These are phyloP conservation scores for Entomyzon cyanotis DNA, from an alignment of 2,113 vertebrate species.

Conservation along the genomic window DNA sequence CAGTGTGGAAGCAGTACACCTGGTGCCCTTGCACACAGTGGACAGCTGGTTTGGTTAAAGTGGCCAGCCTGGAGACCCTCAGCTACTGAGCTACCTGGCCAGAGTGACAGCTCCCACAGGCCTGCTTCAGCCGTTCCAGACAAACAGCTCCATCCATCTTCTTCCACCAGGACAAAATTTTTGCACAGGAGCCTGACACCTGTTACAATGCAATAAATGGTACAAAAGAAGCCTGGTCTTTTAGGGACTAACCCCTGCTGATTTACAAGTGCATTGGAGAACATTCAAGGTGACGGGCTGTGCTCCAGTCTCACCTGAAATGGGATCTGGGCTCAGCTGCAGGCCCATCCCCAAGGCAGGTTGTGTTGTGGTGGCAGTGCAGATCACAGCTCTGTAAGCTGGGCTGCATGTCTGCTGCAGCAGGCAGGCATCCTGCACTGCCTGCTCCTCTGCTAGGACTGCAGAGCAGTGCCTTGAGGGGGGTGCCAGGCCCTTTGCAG, in stretches of 20 bases:
- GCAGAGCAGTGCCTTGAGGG: not conserved
- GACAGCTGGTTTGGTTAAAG: not conserved
- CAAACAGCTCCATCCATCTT: not conserved
- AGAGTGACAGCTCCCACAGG: not conserved
- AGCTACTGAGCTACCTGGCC: not conserved
- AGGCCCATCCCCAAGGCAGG: not conserved
- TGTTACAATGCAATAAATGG: not conserved
- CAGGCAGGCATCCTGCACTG: not conserved
- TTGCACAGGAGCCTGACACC: not conserved
- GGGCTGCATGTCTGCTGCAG: not conserved
- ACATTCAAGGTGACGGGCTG: not conserved
- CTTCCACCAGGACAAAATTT: not conserved
- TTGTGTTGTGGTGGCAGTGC: not conserved
- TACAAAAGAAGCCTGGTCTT: not conserved
- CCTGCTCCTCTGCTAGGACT: not conserved
- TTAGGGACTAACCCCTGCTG: not conserved
- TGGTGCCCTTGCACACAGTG: accelerated
- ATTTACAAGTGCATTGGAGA: not conserved
- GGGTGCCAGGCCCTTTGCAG: not conserved
- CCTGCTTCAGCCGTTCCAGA: not conserved
- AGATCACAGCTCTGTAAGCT: not conserved
- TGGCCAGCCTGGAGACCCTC: not conserved
- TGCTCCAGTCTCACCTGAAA: not conserved
- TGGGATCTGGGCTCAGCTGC: not conserved
- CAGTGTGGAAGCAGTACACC: accelerated